Percentiles rank a stretch among this genome's conserved stretches.
Conservation (phyloP, 2,797 vertebrate genomes). For the Mastacembelus armatus region DNA sequence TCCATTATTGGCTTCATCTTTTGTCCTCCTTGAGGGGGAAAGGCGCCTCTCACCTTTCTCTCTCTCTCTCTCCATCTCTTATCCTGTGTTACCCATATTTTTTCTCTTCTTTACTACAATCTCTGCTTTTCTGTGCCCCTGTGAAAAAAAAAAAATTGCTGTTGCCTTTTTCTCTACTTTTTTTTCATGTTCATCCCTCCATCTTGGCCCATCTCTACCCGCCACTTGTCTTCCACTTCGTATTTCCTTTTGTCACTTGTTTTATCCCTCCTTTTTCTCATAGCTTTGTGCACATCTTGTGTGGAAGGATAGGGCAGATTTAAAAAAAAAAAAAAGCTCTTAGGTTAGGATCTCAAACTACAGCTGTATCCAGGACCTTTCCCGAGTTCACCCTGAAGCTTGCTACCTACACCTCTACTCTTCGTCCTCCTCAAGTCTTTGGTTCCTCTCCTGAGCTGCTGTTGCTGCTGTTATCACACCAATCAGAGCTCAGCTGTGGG, state of each 20-base stretch:
- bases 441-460: slow-evolving; percentile 34
- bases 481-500: slow-evolving; percentile 64
- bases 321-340: slow-evolving; percentile 29
- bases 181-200: slow-evolving; percentile 24
- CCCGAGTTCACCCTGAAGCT: slow-evolving; percentile 1
- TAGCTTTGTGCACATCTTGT: slow-evolving; percentile 29
- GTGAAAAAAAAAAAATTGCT: slow-evolving; percentile 54
- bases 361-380: slow-evolving; percentile 45
- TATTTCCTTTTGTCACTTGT: slow-evolving; percentile 5
- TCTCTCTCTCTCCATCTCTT: slow-evolving; percentile 50
- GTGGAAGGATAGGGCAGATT: slow-evolving; percentile 24
- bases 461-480: slow-evolving; percentile 61
- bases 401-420: slow-evolving; percentile 31
- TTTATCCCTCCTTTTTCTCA: slow-evolving; percentile 4
- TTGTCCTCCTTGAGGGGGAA: slow-evolving; percentile 79
- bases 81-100: slow-evolving; percentile 58
- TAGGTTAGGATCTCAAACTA: slow-evolving; percentile 1
- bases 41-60: slow-evolving; percentile 77
- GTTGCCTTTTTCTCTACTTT: slow-evolving; percentile 10
- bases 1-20: slow-evolving; percentile 84
- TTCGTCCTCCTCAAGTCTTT: slow-evolving; percentile 14
- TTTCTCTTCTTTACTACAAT: slow-evolving; percentile 19
- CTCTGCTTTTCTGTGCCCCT: slow-evolving; percentile 43
- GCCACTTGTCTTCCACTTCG: slow-evolving; percentile 9
- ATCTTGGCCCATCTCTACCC: slow-evolving; percentile 20